Conservation (phyloP, 1,140 invertebrate species). For the Phymastichus coffea region DNA sequence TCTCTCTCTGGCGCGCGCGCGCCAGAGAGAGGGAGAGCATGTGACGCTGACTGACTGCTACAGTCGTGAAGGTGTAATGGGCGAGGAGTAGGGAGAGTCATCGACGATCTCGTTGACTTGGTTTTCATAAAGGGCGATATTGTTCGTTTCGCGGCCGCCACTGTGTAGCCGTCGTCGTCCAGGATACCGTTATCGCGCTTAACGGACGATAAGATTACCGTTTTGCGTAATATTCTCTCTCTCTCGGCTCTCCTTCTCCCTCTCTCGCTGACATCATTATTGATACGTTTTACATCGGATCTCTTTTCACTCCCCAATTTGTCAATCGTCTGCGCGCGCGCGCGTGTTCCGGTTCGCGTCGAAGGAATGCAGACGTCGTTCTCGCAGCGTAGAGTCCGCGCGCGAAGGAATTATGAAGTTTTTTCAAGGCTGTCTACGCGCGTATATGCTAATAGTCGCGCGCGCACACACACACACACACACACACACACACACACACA, state of each 20-base stretch:
- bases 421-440: background rate
- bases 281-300: slow-evolving; percentile 19
- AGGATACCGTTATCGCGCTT: slow-evolving; percentile 29
- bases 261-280: slow-evolving; percentile 20
- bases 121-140: slow-evolving; percentile 31
- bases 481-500: background rate
- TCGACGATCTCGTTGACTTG: slow-evolving; percentile 16
- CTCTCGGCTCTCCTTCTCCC: too few relatives aligned
- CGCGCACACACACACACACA: background rate
- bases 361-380: slow-evolving; percentile 5
- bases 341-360: slow-evolving; percentile 12
- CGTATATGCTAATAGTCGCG: background rate
- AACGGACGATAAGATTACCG: slow-evolving; percentile 32
- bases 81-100: background rate
- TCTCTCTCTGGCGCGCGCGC: background rate
- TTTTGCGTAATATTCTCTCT: slow-evolving; percentile 29
- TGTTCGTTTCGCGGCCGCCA: slow-evolving; percentile 4
- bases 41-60: background rate
- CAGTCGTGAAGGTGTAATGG: background rate
- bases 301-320: background rate
- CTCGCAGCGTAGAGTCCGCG: slow-evolving; percentile 11
- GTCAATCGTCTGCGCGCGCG: background rate
- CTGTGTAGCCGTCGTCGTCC: background rate
- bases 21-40: background rate
- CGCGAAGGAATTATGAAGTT: background rate